Evolutionary conservation across 1,140 invertebrate genomes (phyloP).

Genomic region (Meteorus sp.): DNA sequence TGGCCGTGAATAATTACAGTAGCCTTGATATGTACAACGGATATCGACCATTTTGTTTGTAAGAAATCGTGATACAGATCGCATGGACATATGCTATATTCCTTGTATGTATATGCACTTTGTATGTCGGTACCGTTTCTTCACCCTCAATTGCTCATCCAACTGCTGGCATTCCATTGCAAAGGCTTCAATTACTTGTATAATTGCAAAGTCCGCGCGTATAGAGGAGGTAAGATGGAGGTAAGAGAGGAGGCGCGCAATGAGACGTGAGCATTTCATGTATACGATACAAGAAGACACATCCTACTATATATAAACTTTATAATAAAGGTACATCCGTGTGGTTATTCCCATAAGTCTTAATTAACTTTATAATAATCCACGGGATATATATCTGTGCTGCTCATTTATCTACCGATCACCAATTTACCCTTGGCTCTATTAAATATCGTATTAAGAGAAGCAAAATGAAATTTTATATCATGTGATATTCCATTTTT

Average conservation of each 20-base stretch:
- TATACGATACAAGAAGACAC: too few species aligned
- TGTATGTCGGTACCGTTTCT: conserved; percentile 14
- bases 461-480: too few species aligned
- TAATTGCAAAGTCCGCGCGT: conserved; percentile 44
- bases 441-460: too few species aligned
- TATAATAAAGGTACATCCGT: conserved; percentile 38
- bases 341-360: conserved; percentile 33
- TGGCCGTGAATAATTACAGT: too few species aligned
- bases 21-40: background rate
- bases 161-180: conserved; percentile 21
- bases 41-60: background rate
- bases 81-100: background rate
- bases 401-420: background rate
- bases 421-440: conserved; percentile 5
- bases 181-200: conserved; percentile 44
- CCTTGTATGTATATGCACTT: background rate
- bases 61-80: background rate
- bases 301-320: conserved; percentile 8
- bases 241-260: conserved; percentile 1
- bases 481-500: conserved; percentile 22
- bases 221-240: conserved; percentile 3
- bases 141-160: conserved; percentile 3
- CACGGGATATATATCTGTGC: conserved; percentile 1
- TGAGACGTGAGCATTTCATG: conserved; percentile 10
- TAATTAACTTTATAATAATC: conserved; percentile 45